Evolutionary conservation across 2,797 vertebrate genomes (phyloP).

Genomic region (Gadopsis bispinosus): DNA sequence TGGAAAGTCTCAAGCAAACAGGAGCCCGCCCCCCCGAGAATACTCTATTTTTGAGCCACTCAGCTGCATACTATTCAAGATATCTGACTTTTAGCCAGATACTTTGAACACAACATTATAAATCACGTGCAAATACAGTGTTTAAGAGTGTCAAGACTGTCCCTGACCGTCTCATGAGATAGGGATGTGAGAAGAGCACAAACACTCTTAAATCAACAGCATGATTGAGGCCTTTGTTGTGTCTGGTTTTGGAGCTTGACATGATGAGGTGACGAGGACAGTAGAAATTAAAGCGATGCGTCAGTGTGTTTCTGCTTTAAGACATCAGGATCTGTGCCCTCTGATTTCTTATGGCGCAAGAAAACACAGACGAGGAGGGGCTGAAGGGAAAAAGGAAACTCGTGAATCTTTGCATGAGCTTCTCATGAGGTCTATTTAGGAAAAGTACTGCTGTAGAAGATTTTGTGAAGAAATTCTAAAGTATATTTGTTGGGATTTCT

Average conservation of each 20-base stretch:
- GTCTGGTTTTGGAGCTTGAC: slow-evolving; percentile 14
- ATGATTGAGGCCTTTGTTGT: slow-evolving; percentile 9
- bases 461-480: not conserved
- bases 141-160: slow-evolving; percentile 6
- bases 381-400: slow-evolving; percentile 24
- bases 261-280: not conserved
- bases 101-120: slow-evolving; percentile 17
- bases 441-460: not conserved
- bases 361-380: slow-evolving; percentile 30
- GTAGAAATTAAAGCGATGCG: not conserved
- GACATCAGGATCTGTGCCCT: not conserved
- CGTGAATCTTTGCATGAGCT: not conserved
- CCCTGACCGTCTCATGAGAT: not conserved
- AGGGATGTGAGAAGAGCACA: slow-evolving; percentile 8
- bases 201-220: slow-evolving; percentile 19
- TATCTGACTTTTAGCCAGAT: not conserved
- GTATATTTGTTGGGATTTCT: not conserved
- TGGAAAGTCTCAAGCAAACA: slow-evolving; percentile 22
- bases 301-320: slow-evolving; percentile 1
- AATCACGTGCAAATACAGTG: slow-evolving; percentile 28
- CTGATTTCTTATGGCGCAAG: not conserved
- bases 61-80: slow-evolving; percentile 8
- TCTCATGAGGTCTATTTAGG: not conserved
- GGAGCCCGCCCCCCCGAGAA: not conserved
- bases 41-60: slow-evolving; percentile 48